Percentiles rank a stretch among this genome's conserved stretches.
phyloP scores from a whole-genome alignment of 2,113 vertebrate species.

The Siphamia tubifer region DNA sequence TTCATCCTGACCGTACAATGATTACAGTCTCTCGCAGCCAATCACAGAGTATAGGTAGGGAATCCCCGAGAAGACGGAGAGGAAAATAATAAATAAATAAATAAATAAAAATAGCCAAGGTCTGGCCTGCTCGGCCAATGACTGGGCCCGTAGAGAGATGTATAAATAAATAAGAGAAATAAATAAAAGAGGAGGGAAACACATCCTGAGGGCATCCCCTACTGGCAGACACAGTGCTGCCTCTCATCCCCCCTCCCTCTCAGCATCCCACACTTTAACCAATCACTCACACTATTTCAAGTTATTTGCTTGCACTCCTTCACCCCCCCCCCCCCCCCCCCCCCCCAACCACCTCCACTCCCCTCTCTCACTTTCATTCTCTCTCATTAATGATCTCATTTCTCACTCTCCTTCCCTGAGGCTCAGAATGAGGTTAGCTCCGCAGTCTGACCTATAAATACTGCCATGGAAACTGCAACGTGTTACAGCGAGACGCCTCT shows the following conservation, averaged over 20 bases:
- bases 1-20: constrained; percentile 39
- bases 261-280: constrained; percentile 46
- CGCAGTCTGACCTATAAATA: constrained; percentile 73
- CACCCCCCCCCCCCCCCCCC: not conserved
- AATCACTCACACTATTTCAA: constrained; percentile 70
- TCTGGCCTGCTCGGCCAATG: constrained; percentile 54
- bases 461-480: constrained; percentile 64
- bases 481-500: constrained; percentile 49
- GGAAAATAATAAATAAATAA: not conserved
- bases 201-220: constrained; percentile 76
- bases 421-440: constrained; percentile 67
- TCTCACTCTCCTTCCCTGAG: constrained; percentile 69
- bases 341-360: not conserved
- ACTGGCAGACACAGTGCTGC: constrained; percentile 55
- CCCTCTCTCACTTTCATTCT: constrained; percentile 66
- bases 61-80: constrained; percentile 64
- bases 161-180: constrained; percentile 76
- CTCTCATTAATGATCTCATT: constrained; percentile 76
- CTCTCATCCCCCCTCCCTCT: constrained; percentile 39
- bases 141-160: constrained; percentile 55
- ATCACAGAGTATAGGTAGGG: constrained; percentile 53
- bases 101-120: constrained; percentile 50
- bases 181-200: constrained; percentile 76
- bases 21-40: constrained; percentile 60
- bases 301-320: constrained; percentile 64